Base-by-base conservation (phyloP, 2,797 vertebrate genomes). In the Lophius americanus region DNA sequence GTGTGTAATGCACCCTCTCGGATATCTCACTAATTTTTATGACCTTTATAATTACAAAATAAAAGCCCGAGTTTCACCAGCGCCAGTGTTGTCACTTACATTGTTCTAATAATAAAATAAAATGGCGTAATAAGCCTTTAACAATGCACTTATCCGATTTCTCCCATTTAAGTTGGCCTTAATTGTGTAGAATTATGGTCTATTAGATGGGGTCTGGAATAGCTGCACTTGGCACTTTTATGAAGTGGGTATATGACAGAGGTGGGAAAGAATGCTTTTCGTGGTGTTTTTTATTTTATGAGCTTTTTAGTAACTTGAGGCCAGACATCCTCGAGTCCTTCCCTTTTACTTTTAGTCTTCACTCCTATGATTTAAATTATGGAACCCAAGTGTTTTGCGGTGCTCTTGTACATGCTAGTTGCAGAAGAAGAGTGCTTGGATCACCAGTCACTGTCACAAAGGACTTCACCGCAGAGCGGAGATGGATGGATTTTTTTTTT, bases 321-420 rank as follows among this genome's bases (percentile, higher is more conserved):
- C 61, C 1, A 70, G 67, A 78, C 64, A 58, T 73, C 76, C 64
- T 57, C 10, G 14, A 9, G 44, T 49, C 60, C 41, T 76, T 75
- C 73, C 69, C 74, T 78, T 75, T 80, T 70, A 64, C 72, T 60
- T 43, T 59, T 51, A 58, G 75, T 78, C 37, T 74, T 59, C 75
- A 47, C 70, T 70, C 67, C 76, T 72, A 11, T 62, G 81, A 85
- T 88, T 82, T 92, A 74, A 90, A 91, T 91, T 87, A 91, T 91
- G 71, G 84, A 90, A 77, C 51, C 68, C 43, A 37, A 3, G 7
- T 77, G 81, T 90, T 85, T 81, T 85, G 79, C 78, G 3, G 47
- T 76, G 73, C 62, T 76, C 71, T 67, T 75, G 76, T 79, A 75
- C 74, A 74, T 82, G 71, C 55, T 0, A 73, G 78, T 54, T 32